These are phyloP conservation scores for Helogale parvula DNA, from an alignment of 2,113 vertebrate species.

Conservation along the genomic window DNA sequence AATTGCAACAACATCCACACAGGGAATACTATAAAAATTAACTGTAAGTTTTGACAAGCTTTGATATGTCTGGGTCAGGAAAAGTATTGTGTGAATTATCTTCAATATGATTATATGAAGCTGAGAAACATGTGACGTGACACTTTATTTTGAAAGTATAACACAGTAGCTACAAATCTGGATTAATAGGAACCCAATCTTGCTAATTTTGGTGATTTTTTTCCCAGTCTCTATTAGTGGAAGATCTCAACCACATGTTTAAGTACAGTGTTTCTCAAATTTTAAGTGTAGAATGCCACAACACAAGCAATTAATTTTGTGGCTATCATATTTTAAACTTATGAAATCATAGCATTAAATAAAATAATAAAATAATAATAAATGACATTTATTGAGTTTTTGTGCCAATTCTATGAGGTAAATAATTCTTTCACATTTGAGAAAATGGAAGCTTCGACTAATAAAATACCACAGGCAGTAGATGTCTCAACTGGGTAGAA, in stretches of 20 bases:
- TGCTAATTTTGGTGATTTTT: not conserved
- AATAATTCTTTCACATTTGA: not conserved
- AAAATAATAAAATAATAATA: not conserved
- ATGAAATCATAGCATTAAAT: not conserved
- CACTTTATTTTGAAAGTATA: not conserved
- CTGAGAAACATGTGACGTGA: not conserved
- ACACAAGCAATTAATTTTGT: not conserved
- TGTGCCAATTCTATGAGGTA: not conserved
- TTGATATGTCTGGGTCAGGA: not conserved
- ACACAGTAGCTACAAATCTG: not conserved
- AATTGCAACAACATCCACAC: not conserved
- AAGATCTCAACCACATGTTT: conserved; percentile 15
- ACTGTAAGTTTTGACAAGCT: not conserved
- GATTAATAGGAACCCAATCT: not conserved
- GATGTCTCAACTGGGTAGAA: not conserved
- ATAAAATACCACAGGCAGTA: not conserved
- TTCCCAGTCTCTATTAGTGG: not conserved
- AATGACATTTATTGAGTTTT: not conserved
- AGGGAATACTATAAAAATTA: conserved; percentile 32
- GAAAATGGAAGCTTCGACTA: not conserved
- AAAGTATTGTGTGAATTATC: not conserved
- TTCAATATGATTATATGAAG: not conserved
- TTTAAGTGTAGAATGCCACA: not conserved
- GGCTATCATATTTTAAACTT: not conserved
- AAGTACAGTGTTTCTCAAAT: not conserved